phyloP scores from a whole-genome alignment of 2,888 invertebrate species.

The Litoditis marina region DNA sequence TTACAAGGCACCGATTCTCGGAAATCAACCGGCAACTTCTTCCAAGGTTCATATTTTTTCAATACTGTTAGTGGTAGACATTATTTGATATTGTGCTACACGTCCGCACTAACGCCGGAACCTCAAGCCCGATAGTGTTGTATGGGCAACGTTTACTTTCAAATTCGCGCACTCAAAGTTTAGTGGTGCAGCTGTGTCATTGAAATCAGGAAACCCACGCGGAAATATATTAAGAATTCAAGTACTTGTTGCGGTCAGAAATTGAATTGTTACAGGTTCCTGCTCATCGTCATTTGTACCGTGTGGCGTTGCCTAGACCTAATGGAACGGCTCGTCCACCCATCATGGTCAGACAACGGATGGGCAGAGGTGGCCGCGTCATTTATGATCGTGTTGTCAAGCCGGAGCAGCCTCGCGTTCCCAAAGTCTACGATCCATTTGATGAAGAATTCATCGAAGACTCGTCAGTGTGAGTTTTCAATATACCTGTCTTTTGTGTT shows the following conservation, averaged over 20 bases:
- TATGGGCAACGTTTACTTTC: no score
- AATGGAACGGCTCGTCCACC: slow-evolving; percentile 22
- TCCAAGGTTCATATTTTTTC: no score
- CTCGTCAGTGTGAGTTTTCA: slow-evolving; percentile 6
- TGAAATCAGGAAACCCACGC: no score
- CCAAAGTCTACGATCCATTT: slow-evolving; percentile 28
- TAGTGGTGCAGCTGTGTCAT: no score
- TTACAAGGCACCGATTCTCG: slow-evolving; percentile 38
- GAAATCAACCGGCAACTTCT: no score
- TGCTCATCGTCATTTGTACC: slow-evolving; percentile 20
- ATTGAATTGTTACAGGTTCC: slow-evolving; percentile 14
- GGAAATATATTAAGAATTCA: no score
- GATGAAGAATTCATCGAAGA: slow-evolving; percentile 27
- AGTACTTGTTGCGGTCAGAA: not conserved
- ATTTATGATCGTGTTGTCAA: slow-evolving; percentile 30
- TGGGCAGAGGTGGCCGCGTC: slow-evolving; percentile 49
- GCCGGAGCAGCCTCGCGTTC: slow-evolving; percentile 11
- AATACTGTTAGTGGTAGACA: no score
- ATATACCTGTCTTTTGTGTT: no score
- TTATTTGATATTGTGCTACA: no score
- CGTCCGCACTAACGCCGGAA: no score
- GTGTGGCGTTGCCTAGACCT: slow-evolving; percentile 15
- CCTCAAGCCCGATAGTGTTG: not conserved
- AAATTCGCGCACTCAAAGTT: no score
- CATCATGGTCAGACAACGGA: slow-evolving; percentile 34